Evolutionary conservation across 35 echinoderm and acorn worm genomes (phyloP), one percentile per base, ranked within the genome.

Genomic region (Ophiothrix spiculata): DNA sequence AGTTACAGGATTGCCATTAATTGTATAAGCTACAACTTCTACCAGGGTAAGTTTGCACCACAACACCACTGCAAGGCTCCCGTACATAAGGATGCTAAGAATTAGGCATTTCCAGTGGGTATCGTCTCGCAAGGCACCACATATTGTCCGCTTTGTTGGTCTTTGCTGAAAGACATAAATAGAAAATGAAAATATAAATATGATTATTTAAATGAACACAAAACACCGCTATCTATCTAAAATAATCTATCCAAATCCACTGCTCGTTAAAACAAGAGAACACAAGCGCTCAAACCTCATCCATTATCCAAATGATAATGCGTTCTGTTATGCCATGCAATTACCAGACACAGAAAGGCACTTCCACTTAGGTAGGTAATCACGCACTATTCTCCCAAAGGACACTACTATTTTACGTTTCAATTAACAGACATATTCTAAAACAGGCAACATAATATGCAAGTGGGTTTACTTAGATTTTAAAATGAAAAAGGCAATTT

Each of bases 101-200:
- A 99, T 91, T 6, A 99, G 73, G 56, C 96, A 99, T 89, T 99
- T 99, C 96, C 96, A 99, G 86, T 99, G 96, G 25, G 96, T 90
- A 39, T 99, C 96, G 38, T 93, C 92, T 34, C 92, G 69, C 13
- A 99, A 75, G 32, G 83, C 86, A 36, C 84, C 77, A 63, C 93
- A 95, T 1, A 91, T 75, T 13, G 90, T 81, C 23, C 93, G 79
- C 32, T 78, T 77, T n/a, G 87, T 91, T 4, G 93, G 93, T 49
- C 85, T 81, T 60, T 91, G 89, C 93, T 95, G 93, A n/a, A 85
- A 63, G 56, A 21, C 80, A 17, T 80, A 46, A 78, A 39, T 33
- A 84, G 60, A 82, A 82, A 86, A 36, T 56, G 23, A 88, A 64
- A 41, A 82, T 33, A 82, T 25, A 6, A 37, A 16, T 4, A 38